A percentile compares a stretch with the other conserved stretches of the same genome.
Conservation (phyloP, 2,113 vertebrate genomes). For the Anguilla rostrata region DNA sequence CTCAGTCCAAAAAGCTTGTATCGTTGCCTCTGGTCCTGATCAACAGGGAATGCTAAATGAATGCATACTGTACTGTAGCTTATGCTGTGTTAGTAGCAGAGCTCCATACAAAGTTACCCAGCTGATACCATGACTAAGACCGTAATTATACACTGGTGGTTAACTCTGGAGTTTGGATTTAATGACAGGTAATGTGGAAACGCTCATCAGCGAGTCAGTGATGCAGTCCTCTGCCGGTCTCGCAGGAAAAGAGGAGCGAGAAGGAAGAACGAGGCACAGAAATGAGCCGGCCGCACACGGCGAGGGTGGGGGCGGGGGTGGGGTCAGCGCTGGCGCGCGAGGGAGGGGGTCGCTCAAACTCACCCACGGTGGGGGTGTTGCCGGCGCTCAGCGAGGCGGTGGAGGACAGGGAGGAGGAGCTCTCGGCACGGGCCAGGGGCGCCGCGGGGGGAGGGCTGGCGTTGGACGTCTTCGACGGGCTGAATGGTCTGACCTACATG, state of each 20-base stretch:
- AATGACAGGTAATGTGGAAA: neutral
- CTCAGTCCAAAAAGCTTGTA: neutral
- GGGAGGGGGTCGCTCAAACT: conserved; percentile 44
- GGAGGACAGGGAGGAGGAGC: conserved; percentile 94
- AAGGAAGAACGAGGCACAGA: neutral
- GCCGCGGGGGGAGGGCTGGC: conserved; percentile 86
- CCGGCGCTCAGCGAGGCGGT: conserved; percentile 88
- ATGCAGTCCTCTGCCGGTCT: too few species aligned
- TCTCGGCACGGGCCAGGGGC: conserved; percentile 91
- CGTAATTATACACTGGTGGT: neutral
- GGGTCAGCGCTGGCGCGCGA: neutral
- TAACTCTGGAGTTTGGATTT: neutral
- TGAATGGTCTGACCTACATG: conserved; percentile 86
- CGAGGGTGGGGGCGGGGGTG: neutral
- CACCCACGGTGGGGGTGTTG: conserved; percentile 94
- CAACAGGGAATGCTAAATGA: neutral
- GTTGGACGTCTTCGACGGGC: conserved; percentile 79
- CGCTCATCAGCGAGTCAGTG: neutral
- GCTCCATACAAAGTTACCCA: neutral
- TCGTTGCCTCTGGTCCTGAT: neutral
- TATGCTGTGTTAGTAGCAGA: neutral
- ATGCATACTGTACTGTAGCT: neutral
- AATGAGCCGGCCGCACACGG: neutral
- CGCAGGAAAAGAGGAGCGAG: neutral
- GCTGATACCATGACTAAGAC: neutral